Evolutionary conservation across 1,140 invertebrate genomes (phyloP).

Genomic region (Diorhabda elongata): DNA sequence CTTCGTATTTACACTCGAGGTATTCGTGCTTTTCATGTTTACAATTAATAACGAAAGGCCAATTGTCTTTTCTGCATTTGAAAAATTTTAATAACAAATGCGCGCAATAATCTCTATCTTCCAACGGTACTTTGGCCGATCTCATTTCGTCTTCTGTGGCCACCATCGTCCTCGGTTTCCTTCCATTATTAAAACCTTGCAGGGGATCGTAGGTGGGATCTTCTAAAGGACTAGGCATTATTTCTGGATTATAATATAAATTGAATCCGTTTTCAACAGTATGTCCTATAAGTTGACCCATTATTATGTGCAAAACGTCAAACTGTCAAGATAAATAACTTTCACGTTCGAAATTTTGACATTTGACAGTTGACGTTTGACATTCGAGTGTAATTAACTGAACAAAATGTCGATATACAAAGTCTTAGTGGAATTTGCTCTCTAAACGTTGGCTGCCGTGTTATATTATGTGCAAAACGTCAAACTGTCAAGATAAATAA

Average conservation of each 20-base stretch:
- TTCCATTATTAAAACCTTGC: conserved; percentile 67
- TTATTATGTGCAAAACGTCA: conserved; percentile 23
- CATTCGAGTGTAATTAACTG: too few species aligned
- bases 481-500: too few species aligned
- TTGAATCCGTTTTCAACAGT: conserved; percentile 40
- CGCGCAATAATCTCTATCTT: conserved; percentile 82
- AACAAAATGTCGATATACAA: too few species aligned
- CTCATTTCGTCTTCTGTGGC: conserved; percentile 75
- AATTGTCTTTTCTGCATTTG: conserved; percentile 64
- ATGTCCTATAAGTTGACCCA: conserved; percentile 48
- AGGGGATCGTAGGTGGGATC: conserved; percentile 72
- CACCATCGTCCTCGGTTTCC: conserved; percentile 73
- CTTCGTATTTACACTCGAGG: conserved; percentile 72
- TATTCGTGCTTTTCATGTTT: conserved; percentile 69
- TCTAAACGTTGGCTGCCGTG: too few species aligned
- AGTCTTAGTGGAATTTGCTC: too few species aligned
- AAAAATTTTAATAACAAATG: conserved; percentile 66
- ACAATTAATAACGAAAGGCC: conserved; percentile 68
- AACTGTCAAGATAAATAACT: too few species aligned
- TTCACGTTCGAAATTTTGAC: too few species aligned
- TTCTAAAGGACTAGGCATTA: conserved; percentile 57
- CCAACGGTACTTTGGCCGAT: conserved; percentile 64
- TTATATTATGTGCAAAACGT: too few species aligned
- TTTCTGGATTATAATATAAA: conserved; percentile 50
- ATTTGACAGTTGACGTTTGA: too few species aligned